A percentile compares a stretch with the other conserved stretches of the same genome.
Evolutionary conservation across 2,797 vertebrate species (phyloP).

Genomic region (Yasuhikotakia modesta): DNA sequence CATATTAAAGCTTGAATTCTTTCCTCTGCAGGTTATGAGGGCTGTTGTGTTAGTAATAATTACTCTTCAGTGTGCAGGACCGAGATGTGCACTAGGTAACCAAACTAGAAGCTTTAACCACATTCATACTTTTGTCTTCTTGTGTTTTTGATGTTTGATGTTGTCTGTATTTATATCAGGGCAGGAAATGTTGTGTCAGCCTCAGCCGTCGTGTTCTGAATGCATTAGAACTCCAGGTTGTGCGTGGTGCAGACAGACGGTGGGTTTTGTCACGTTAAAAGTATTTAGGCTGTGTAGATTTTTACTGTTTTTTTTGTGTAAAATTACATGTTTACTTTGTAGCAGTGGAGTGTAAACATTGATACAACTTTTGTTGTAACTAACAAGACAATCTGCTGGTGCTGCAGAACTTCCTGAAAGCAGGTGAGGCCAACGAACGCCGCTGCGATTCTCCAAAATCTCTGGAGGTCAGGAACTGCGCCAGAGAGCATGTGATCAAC

Average conservation of each 20-base stretch:
- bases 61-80: constrained; percentile 47
- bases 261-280: constrained; percentile 55
- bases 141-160: background rate
- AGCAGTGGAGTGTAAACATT: too few species aligned
- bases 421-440: constrained; percentile 66
- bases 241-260: constrained; percentile 77
- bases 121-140: background rate
- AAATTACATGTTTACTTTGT: too few species aligned
- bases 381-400: background rate
- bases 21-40: constrained; percentile 33
- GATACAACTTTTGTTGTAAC: too few species aligned
- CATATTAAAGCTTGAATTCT: background rate
- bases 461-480: constrained; percentile 69
- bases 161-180: constrained; percentile 46
- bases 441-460: constrained; percentile 71
- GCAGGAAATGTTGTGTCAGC: constrained; percentile 62
- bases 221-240: constrained; percentile 77
- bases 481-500: constrained; percentile 58
- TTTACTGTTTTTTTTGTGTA: too few species aligned
- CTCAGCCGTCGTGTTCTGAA: constrained; percentile 70
- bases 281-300: too few species aligned
- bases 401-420: constrained; percentile 73
- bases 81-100: constrained; percentile 55
- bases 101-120: background rate
- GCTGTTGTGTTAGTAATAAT: constrained; percentile 36